Percentiles rank a stretch among this genome's conserved stretches.
phyloP scores from a whole-genome alignment of 2,113 vertebrate genomes.

The Cathartes aura region DNA sequence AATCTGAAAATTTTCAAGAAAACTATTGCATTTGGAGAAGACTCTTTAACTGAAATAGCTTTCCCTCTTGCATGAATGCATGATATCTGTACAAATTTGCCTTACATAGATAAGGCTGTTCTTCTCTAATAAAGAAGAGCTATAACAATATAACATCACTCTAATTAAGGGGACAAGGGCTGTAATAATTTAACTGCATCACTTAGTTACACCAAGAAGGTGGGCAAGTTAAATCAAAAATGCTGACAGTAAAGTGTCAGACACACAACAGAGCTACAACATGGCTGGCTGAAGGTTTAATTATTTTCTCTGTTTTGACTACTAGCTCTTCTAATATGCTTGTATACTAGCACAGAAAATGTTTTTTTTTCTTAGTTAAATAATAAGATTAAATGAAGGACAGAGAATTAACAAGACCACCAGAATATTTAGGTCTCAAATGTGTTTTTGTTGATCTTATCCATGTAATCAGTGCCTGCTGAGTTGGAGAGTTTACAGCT shows the following conservation, averaged over 20 bases:
- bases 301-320: slow-evolving; percentile 22
- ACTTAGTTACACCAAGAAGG: neutral
- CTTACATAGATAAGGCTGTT: neutral
- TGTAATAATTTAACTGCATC: neutral
- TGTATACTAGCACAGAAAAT: neutral
- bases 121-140: neutral
- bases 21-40: neutral
- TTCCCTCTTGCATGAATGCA: neutral
- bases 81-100: neutral
- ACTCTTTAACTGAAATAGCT: neutral
- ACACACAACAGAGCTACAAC: neutral
- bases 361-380: slow-evolving; percentile 16
- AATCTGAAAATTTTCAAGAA: neutral
- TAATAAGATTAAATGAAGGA: slow-evolving; percentile 25
- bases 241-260: neutral
- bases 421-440: slow-evolving; percentile 6
- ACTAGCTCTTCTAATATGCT: slow-evolving; percentile 33
- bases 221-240: neutral
- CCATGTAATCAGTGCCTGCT: neutral
- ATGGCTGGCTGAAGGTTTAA: slow-evolving; percentile 7
- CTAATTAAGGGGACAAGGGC: neutral
- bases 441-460: neutral
- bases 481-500: neutral
- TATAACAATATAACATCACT: neutral
- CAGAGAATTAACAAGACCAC: neutral